Conservation (phyloP, 53 echinoderm and acorn worm species). For the Paracentrotus lividus region DNA sequence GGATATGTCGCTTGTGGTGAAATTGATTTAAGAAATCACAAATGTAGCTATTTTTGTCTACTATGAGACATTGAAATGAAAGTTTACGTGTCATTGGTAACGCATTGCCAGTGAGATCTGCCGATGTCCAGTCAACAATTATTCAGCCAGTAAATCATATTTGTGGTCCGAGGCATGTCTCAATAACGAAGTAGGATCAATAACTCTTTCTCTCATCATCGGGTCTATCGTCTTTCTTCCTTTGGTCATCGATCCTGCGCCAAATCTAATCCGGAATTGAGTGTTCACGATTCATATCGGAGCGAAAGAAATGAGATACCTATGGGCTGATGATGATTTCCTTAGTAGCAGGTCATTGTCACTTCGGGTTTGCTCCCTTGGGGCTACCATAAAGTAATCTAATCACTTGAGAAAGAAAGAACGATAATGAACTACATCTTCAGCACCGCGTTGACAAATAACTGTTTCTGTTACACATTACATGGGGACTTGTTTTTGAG, state of each 20-base stretch:
- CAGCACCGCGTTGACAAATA: conserved; percentile 53
- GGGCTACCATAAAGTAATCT: conserved; percentile 42
- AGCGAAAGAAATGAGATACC: conserved; percentile 24
- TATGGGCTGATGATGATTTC: not conserved
- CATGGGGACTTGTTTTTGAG: not conserved
- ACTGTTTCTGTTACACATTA: conserved; percentile 47
- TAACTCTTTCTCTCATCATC: not conserved
- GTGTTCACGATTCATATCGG: conserved; percentile 19
- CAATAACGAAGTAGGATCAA: not conserved
- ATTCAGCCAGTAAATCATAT: not conserved
- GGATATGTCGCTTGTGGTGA: not conserved
- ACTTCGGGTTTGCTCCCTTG: conserved; percentile 41
- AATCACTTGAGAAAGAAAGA: conserved; percentile 17
- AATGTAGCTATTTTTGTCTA: conserved; percentile 4
- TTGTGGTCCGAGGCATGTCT: not conserved
- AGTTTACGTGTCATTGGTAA: not conserved
- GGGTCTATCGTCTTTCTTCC: not conserved
- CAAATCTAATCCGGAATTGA: conserved; percentile 40
- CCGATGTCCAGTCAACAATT: not conserved
- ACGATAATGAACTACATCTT: conserved; percentile 49
- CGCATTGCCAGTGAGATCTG: not conserved
- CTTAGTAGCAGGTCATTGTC: conserved; percentile 60
- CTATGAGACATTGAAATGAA: not conserved
- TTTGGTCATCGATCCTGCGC: conserved; percentile 26
- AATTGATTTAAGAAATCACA: not conserved